A percentile compares a stretch with the other conserved stretches of the same genome.
These are phyloP conservation scores for Odontothrips loti DNA, from an alignment of 2,888 invertebrate genomes.

Conservation along the genomic window DNA sequence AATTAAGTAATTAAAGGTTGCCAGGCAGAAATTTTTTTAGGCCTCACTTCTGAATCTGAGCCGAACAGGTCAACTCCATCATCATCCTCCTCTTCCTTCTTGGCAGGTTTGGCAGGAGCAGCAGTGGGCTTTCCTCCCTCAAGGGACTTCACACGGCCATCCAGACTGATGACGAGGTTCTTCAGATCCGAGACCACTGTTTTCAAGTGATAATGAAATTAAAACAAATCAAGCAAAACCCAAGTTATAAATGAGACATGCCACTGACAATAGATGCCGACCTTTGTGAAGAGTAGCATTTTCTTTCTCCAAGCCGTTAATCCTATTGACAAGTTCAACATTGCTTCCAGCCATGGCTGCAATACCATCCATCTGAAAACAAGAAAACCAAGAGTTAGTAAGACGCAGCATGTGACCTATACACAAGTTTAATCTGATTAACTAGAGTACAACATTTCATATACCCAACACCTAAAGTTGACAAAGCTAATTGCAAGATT, in stretches of 20 bases:
- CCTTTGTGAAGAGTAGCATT: slow-evolving; percentile 51
- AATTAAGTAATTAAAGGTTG: slow-evolving; percentile 30
- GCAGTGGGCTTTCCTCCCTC: slow-evolving; percentile 42
- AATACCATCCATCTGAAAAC: slow-evolving; percentile 62
- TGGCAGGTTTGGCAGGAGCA: slow-evolving; percentile 40
- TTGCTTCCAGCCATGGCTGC: slow-evolving; percentile 55
- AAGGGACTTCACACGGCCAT: slow-evolving; percentile 45
- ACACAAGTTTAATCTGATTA: neutral
- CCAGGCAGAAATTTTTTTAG: slow-evolving; percentile 24
- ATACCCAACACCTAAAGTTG: neutral
- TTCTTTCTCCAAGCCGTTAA: slow-evolving; percentile 57
- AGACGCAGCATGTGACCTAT: neutral
- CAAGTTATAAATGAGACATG: too few relatives aligned
- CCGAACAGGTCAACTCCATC: slow-evolving; percentile 78
- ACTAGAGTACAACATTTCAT: neutral
- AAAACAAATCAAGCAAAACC: neutral
- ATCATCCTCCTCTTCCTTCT: slow-evolving; percentile 56
- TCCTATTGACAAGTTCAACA: slow-evolving; percentile 53
- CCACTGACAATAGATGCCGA: slow-evolving; percentile 33
- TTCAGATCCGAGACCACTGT: slow-evolving; percentile 45
- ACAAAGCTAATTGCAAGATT: too few relatives aligned
- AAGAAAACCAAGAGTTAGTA: slow-evolving; percentile 28
- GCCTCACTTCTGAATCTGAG: slow-evolving; percentile 65
- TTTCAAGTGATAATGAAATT: neutral
- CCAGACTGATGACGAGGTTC: slow-evolving; percentile 43